Base-by-base conservation (phyloP, 2,113 vertebrate genomes). In the Chaetorhynchus papuensis region DNA sequence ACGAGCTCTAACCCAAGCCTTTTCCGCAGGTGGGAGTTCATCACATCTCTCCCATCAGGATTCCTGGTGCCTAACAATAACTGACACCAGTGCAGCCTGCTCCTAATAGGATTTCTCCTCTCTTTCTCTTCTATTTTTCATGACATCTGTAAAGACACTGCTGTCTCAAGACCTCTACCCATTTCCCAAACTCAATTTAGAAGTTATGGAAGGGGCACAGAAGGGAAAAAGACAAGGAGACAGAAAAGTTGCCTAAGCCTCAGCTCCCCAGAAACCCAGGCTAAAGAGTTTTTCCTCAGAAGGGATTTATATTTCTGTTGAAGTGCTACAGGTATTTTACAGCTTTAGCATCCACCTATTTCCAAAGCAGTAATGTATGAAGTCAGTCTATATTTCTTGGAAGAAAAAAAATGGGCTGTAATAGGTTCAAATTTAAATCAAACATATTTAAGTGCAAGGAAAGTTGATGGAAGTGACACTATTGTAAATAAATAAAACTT, bases 361-460 rank as follows among this genome's bases (percentile, higher is more conserved):
- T 93, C 90, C 93, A 97, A 93, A 95, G 86, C 52, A 96, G 88
- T 69, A 61, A 50, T 76, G 80, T 59, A 54, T 79, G 92, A 96
- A 50, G 52, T 68, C 47, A 85, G 39, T 13, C 84, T 91, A 63
- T 26, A 61, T 23, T 66, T 66, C 63, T 86, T 83, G 31, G 66
- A 45, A 47, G 68, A 68, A 68, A 79, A 86, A 78, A 91, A 18
- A 13, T 0, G 2, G 61, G 11, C 35, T 84, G 42, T 61, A 75
- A 92, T 20, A 74, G 12, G 72, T 80, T 82, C 33, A 80, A 72
- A 83, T 91, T 93, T 85, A 95, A 94, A 94, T 61, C 64, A 66
- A 87, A 70, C 23, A 41, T 8, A 42, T 45, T 88, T 28, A 78
- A 96, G 35, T 42, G 56, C 11, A 91, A 79, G 53, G n/a, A 19